A percentile compares a stretch with the other conserved stretches of the same genome.
Evolutionary conservation across 2,113 vertebrate genomes (phyloP).

Genomic region (Daphoenositta chrysoptera): DNA sequence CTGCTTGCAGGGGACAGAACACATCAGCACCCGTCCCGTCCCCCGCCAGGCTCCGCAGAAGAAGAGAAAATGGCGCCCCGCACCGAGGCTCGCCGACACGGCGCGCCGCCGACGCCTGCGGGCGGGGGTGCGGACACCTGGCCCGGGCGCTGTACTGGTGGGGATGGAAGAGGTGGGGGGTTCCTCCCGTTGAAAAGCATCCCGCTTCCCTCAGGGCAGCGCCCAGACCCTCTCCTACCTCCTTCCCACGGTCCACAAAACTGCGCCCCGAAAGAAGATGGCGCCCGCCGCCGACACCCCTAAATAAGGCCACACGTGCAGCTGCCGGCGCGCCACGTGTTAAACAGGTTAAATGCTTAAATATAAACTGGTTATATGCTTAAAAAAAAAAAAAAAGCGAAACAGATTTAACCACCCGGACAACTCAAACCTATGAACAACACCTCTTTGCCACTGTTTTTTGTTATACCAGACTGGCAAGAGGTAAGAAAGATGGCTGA

Average conservation of each 20-base stretch:
- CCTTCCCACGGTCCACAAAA: fast-evolving
- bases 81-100: neutral
- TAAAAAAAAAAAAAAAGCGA: neutral
- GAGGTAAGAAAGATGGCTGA: neutral
- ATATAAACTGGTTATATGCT: neutral
- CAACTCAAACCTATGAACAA: neutral
- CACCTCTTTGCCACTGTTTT: fast-evolving
- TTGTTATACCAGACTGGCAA: neutral
- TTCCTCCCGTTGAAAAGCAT: fast-evolving
- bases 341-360: neutral
- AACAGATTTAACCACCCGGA: too few relatives aligned
- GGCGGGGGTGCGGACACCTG: fast-evolving
- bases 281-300: fast-evolving
- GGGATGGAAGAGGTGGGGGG: fast-evolving
- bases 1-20: neutral
- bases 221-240: fast-evolving
- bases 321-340: neutral
- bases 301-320: neutral
- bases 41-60: fast-evolving
- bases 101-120: too few relatives aligned
- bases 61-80: neutral
- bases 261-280: fast-evolving
- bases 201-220: fast-evolving
- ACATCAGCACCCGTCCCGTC: fast-evolving
- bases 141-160: fast-evolving